These are phyloP conservation scores for Streptopelia turtur DNA, from an alignment of 2,797 vertebrate species.

Conservation along the genomic window DNA sequence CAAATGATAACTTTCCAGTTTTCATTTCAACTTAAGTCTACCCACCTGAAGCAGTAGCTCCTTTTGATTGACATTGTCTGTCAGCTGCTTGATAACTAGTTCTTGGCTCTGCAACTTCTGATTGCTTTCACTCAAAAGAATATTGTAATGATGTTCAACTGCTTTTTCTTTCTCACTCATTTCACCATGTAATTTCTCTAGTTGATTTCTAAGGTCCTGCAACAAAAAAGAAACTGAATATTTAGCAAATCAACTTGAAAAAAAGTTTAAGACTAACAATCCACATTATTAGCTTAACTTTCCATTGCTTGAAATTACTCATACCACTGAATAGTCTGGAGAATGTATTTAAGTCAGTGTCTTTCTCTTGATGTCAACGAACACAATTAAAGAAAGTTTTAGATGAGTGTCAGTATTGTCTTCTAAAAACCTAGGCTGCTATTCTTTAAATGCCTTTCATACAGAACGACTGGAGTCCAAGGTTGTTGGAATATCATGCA, in stretches of 20 bases:
- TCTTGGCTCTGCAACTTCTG: constrained; percentile 85
- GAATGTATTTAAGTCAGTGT: background rate
- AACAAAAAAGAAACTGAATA: background rate
- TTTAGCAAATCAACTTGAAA: constrained; percentile 16
- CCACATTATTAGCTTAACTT: background rate
- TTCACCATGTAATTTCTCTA: constrained; percentile 89
- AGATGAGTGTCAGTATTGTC: background rate
- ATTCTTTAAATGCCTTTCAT: background rate
- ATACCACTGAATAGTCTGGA: background rate
- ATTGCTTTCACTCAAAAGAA: constrained; percentile 84
- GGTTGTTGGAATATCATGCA: background rate
- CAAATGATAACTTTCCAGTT: constrained; percentile 19
- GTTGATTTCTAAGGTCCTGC: constrained; percentile 92
- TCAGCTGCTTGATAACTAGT: constrained; percentile 82
- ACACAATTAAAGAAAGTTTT: constrained; percentile 6
- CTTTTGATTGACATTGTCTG: constrained; percentile 81
- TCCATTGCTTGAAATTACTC: background rate
- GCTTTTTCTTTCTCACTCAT: constrained; percentile 85
- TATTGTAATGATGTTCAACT: constrained; percentile 83
- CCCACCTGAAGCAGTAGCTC: constrained; percentile 84
- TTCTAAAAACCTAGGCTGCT: background rate
- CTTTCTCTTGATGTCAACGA: background rate
- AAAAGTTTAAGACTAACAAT: constrained; percentile 14
- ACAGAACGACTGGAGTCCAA: background rate
- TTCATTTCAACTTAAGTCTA: constrained; percentile 71